Conservation (phyloP, 2,113 vertebrate species). For the Anseranas semipalmata region DNA sequence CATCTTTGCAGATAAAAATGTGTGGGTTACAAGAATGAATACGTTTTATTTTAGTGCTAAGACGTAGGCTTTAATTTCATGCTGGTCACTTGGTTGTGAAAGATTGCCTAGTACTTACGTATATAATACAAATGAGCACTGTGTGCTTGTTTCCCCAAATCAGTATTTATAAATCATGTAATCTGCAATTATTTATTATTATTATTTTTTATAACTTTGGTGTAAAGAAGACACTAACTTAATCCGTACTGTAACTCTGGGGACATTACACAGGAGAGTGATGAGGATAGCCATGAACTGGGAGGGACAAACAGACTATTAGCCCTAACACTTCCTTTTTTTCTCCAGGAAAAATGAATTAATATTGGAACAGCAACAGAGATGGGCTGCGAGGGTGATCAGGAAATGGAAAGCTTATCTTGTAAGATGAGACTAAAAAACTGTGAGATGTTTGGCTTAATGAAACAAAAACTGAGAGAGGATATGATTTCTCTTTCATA, state of each 20-base stretch:
- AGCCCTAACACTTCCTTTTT: neutral
- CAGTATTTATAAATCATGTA: neutral
- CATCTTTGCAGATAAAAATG: neutral
- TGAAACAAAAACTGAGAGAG: neutral
- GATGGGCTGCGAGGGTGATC: neutral
- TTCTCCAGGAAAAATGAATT: neutral
- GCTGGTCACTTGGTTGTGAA: neutral
- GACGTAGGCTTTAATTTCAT: neutral
- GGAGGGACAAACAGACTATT: neutral
- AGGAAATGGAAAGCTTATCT: constrained; percentile 37
- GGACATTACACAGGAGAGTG: neutral
- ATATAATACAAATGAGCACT: neutral
- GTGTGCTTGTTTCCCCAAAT: neutral
- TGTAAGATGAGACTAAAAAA: constrained; percentile 1
- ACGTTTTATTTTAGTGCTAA: neutral
- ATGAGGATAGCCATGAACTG: neutral
- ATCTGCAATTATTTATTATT: neutral
- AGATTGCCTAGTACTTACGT: neutral
- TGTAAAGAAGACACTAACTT: neutral
- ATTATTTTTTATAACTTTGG: neutral
- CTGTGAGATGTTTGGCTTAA: neutral
- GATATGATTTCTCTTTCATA: neutral
- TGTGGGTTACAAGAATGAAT: neutral
- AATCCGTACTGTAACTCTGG: neutral
- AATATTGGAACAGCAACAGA: neutral